Conservation (phyloP, 2,888 invertebrate genomes). For the Nomada ferruginata region DNA sequence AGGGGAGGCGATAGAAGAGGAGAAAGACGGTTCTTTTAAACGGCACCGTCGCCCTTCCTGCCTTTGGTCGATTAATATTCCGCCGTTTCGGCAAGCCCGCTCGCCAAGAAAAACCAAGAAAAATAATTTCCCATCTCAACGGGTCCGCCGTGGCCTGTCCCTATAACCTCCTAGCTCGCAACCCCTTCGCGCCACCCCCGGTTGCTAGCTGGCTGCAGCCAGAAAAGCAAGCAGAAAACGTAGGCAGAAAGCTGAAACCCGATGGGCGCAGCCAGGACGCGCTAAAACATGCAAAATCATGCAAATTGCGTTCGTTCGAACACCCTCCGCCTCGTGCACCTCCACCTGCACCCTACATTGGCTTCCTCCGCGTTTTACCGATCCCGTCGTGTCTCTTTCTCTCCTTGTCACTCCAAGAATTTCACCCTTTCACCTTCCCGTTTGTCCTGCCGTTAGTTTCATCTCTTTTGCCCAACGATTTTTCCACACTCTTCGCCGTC, state of each 20-base stretch:
- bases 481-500: constrained; percentile 52
- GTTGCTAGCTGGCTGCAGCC: constrained; percentile 56
- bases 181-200: constrained; percentile 41
- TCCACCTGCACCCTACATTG: constrained; percentile 65
- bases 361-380: constrained; percentile 69
- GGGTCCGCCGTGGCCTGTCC: constrained; percentile 38
- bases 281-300: constrained; percentile 84
- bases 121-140: constrained; percentile 76
- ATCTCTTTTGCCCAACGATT: constrained; percentile 58
- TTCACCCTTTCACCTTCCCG: constrained; percentile 9
- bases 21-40: constrained; percentile 6
- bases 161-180: constrained; percentile 43
- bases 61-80: constrained; percentile 67
- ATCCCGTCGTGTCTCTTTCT: constrained; percentile 50
- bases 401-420: constrained; percentile 23
- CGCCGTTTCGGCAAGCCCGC: constrained; percentile 56
- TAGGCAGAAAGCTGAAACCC: constrained; percentile 79
- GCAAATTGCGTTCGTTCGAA: constrained; percentile 83
- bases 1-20: not conserved
- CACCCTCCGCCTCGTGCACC: constrained; percentile 71
- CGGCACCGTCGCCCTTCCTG: not conserved
- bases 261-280: constrained; percentile 77
- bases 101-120: constrained; percentile 75
- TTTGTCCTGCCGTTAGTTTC: not conserved
- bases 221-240: constrained; percentile 79